Conservation (phyloP, 2,797 vertebrate genomes). For the Antennarius maculatus region DNA sequence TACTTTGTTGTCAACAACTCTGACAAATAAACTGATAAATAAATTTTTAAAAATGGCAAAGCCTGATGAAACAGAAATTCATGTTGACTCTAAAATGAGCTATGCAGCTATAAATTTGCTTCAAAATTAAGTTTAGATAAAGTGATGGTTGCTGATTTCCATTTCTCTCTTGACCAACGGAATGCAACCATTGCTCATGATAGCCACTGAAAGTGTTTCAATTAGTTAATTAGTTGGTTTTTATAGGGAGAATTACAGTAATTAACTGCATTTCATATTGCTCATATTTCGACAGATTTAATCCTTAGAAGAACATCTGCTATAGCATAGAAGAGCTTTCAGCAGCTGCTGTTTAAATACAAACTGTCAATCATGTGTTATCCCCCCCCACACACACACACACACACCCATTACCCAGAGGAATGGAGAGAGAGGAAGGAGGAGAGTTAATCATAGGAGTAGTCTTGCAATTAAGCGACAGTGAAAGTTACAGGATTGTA, state of each 20-base stretch:
- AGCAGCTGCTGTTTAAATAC: conserved; percentile 68
- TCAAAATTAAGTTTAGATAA: no score
- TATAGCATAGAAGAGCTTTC: conserved; percentile 32
- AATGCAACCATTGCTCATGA: conserved; percentile 1
- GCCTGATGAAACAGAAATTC: no score
- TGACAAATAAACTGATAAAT: no score
- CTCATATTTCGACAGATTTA: conserved; percentile 54
- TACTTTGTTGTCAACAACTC: no score
- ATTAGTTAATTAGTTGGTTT: conserved; percentile 24
- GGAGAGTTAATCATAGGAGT: conserved; percentile 72
- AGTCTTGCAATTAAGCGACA: conserved; percentile 74
- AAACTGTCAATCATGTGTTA: conserved; percentile 64
- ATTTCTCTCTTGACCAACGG: neutral
- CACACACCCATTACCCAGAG: conserved; percentile 45
- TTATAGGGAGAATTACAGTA: conserved; percentile 23
- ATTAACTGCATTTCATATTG: conserved; percentile 33
- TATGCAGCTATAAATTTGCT: no score
- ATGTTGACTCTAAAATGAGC: no score
- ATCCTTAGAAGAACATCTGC: conserved; percentile 69
- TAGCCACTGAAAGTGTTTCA: conserved; percentile 11
- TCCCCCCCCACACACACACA: neutral
- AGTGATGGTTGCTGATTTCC: neutral
- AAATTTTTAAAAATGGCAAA: no score
- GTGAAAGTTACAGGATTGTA: conserved; percentile 70
- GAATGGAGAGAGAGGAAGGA: conserved; percentile 29